These are phyloP conservation scores for Xestoiulus laeticollis DNA, from an alignment of 2,888 invertebrate genomes.

Conservation along the genomic window DNA sequence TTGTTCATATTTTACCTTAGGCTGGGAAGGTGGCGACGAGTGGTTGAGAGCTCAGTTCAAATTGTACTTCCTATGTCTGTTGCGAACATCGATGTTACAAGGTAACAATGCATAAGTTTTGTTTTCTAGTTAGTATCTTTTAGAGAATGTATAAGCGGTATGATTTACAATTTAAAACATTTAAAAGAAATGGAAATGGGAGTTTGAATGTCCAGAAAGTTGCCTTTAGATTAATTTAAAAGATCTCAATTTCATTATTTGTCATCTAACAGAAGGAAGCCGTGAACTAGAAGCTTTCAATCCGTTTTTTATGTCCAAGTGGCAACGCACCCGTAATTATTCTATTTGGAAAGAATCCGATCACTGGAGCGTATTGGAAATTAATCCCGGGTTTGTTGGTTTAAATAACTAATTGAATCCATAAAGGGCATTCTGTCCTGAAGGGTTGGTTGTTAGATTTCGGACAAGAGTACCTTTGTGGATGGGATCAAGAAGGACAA, in stretches of 20 bases:
- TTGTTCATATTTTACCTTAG: slow-evolving; percentile 59
- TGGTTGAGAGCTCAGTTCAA: slow-evolving; percentile 97
- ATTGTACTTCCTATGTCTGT: slow-evolving; percentile 80
- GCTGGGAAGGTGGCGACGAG: slow-evolving; percentile 93
- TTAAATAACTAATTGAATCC: no score
- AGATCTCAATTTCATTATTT: no score
- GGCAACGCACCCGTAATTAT: slow-evolving; percentile 89
- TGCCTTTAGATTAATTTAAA: neutral
- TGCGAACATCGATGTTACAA: slow-evolving; percentile 80
- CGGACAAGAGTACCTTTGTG: no score
- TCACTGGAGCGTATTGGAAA: slow-evolving; percentile 69
- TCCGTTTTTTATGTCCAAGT: slow-evolving; percentile 80
- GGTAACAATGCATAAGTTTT: slow-evolving; percentile 65
- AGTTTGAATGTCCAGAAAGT: no score
- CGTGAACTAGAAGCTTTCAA: slow-evolving; percentile 90
- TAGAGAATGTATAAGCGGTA: no score
- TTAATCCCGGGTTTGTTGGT: slow-evolving; percentile 71
- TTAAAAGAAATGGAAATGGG: no score
- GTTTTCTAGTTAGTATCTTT: neutral
- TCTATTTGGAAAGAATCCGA: slow-evolving; percentile 80
- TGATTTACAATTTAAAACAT: no score
- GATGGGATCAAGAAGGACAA: no score
- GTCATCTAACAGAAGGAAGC: slow-evolving; percentile 72
- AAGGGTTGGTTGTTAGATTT: no score
- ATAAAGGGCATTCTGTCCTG: no score